These are phyloP conservation scores for Trichopoda pennipes DNA, from an alignment of 2,888 invertebrate genomes.

Conservation along the genomic window DNA sequence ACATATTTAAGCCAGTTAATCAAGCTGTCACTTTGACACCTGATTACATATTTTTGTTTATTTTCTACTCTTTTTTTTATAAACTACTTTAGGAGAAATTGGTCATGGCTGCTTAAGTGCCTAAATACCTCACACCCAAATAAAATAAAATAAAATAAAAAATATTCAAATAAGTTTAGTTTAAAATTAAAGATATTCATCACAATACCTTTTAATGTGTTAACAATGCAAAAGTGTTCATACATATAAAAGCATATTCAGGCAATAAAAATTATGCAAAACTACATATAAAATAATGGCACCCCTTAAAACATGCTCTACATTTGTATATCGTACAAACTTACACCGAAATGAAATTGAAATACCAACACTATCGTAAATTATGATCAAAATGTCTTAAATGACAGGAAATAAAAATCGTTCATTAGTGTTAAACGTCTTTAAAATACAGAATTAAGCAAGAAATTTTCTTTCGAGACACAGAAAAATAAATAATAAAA, in stretches of 20 bases:
- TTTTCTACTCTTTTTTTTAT: too few relatives aligned
- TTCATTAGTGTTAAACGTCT: conserved; percentile 68
- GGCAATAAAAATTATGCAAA: conserved; percentile 62
- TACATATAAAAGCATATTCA: conserved; percentile 21
- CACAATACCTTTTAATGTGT: conserved; percentile 45
- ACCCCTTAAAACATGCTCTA: conserved; percentile 51
- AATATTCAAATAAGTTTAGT: conserved; percentile 56
- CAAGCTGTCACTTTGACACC: conserved; percentile 64
- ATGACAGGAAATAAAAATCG: conserved; percentile 63
- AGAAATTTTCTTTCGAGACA: conserved; percentile 21
- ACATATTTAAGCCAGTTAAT: conserved; percentile 39
- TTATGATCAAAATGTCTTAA: conserved; percentile 67
- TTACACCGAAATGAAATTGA: not conserved
- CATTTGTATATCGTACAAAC: not conserved
- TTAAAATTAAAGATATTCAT: conserved; percentile 53
- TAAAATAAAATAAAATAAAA: conserved; percentile 25
- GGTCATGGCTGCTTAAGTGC: conserved; percentile 64
- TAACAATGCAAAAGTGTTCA: conserved; percentile 36
- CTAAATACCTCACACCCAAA: conserved; percentile 60
- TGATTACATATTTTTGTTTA: conserved; percentile 44
- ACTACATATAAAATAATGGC: conserved; percentile 37
- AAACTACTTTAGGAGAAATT: conserved; percentile 32
- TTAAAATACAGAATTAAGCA: conserved; percentile 26
- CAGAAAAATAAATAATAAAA: conserved; percentile 3
- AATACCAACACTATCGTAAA: conserved; percentile 57